Percentiles rank a stretch among this genome's conserved stretches.
These are phyloP conservation scores for Zophobas atratus DNA, from an alignment of 1,140 invertebrate genomes.

Conservation along the genomic window DNA sequence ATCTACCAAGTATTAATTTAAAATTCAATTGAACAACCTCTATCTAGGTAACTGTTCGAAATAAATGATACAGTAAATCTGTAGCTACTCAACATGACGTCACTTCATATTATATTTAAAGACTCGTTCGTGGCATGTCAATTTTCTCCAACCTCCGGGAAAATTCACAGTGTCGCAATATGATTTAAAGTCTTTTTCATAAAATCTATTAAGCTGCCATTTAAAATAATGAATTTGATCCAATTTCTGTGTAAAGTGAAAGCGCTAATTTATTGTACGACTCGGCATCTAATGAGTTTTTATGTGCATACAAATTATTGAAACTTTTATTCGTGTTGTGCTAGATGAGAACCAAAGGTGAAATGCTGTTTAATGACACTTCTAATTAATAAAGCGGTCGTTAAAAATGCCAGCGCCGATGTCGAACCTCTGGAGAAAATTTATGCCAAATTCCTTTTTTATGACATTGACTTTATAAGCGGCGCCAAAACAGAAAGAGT, in stretches of 20 bases:
- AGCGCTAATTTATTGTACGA: slow-evolving; percentile 33
- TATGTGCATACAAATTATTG: slow-evolving; percentile 36
- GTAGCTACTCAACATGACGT: background rate
- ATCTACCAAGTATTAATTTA: slow-evolving; percentile 4
- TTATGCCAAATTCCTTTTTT: slow-evolving; percentile 1
- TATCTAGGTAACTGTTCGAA: background rate
- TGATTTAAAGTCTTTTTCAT: slow-evolving; percentile 5
- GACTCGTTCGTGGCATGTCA: no score
- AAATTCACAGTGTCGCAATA: slow-evolving; percentile 1
- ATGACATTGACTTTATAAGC: slow-evolving; percentile 14
- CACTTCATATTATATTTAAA: background rate
- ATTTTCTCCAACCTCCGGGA: slow-evolving; percentile 12
- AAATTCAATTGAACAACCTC: background rate
- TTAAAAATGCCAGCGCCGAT: background rate
- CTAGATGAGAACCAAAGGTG: slow-evolving; percentile 24
- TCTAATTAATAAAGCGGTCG: slow-evolving; percentile 4
- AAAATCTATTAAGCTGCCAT: slow-evolving; percentile 25
- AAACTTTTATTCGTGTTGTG: background rate
- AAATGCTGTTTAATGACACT: slow-evolving; percentile 8
- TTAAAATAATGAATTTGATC: slow-evolving; percentile 38
- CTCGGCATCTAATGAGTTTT: slow-evolving; percentile 34
- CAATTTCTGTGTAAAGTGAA: slow-evolving; percentile 33
- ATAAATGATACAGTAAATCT: background rate
- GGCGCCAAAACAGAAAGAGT: slow-evolving; percentile 16
- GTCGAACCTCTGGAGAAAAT: background rate